These are phyloP conservation scores for Odontocerum albicorne DNA, from an alignment of 2,888 invertebrate genomes.

Conservation along the genomic window DNA sequence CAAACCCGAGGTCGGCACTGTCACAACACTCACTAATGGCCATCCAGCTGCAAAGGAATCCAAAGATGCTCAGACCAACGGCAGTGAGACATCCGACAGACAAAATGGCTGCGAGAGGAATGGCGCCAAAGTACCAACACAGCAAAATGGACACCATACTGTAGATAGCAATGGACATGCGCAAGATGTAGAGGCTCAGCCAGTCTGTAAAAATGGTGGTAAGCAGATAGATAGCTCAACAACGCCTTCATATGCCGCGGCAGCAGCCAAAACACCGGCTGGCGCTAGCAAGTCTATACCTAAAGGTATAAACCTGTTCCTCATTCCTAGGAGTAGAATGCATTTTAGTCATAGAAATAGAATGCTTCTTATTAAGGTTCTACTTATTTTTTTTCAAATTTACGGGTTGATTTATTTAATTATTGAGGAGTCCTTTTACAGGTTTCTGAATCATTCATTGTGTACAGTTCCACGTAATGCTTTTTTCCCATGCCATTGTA, in stretches of 20 bases:
- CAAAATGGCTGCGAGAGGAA: conserved; percentile 6
- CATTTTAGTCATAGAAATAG: neutral
- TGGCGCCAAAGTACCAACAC: conserved; percentile 4
- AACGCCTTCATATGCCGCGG: conserved; percentile 28
- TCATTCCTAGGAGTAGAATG: conserved; percentile 8
- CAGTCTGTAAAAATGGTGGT: conserved; percentile 12
- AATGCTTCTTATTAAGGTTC: too few species aligned
- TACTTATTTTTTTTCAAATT: too few species aligned
- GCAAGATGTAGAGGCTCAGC: neutral
- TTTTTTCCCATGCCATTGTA: too few species aligned
- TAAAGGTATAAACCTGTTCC: conserved; percentile 13
- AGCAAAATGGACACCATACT: conserved; percentile 28
- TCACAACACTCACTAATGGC: conserved; percentile 21
- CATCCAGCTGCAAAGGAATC: conserved; percentile 15
- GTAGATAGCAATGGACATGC: conserved; percentile 20
- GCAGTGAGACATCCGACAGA: neutral
- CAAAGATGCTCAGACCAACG: neutral
- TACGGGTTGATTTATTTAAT: too few species aligned
- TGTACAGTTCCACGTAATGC: too few species aligned
- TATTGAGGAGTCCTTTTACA: too few species aligned
- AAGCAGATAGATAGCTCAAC: conserved; percentile 19
- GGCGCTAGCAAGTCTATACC: conserved; percentile 20
- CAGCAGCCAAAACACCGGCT: conserved; percentile 20
- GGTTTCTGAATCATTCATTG: too few species aligned
- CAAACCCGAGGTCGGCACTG: conserved; percentile 4